Conservation (phyloP, 2,797 vertebrate genomes). For the Sebastes vulpes region DNA sequence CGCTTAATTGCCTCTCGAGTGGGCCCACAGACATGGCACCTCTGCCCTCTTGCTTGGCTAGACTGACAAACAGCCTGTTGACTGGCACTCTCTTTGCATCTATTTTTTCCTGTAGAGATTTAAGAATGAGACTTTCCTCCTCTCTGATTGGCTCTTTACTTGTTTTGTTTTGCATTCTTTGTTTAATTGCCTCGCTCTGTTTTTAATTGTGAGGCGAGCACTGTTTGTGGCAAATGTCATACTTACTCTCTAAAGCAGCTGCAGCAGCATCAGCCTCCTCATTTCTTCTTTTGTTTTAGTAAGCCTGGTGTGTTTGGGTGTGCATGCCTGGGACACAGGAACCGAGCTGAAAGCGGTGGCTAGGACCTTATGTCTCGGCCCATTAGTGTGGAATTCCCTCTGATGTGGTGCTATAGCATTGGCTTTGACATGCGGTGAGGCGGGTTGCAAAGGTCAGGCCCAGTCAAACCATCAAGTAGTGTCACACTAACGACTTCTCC, state of each 20-base stretch:
- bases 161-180: conserved; percentile 41
- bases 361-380: conserved; percentile 42
- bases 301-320: conserved; percentile 11
- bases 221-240: conserved; percentile 45
- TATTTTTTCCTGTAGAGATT: conserved; percentile 25
- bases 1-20: conserved; percentile 80
- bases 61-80: conserved; percentile 50
- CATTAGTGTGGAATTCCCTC: conserved; percentile 74
- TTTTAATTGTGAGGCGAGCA: conserved; percentile 47
- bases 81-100: conserved; percentile 45
- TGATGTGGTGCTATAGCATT: conserved; percentile 61
- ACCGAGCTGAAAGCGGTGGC: conserved; percentile 11
- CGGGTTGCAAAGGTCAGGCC: conserved; percentile 68
- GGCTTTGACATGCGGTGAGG: conserved; percentile 62
- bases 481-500: conserved; percentile 65
- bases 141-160: conserved; percentile 25
- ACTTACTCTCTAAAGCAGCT: not conserved
- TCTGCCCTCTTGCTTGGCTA: conserved; percentile 56
- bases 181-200: conserved; percentile 34
- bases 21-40: conserved; percentile 73
- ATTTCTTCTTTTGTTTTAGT: conserved; percentile 17
- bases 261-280: not conserved
- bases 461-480: conserved; percentile 62
- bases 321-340: conserved; percentile 29
- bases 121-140: conserved; percentile 8